Conservation (phyloP, 92 coral and sea anemone genomes). For the Metridium senile region DNA sequence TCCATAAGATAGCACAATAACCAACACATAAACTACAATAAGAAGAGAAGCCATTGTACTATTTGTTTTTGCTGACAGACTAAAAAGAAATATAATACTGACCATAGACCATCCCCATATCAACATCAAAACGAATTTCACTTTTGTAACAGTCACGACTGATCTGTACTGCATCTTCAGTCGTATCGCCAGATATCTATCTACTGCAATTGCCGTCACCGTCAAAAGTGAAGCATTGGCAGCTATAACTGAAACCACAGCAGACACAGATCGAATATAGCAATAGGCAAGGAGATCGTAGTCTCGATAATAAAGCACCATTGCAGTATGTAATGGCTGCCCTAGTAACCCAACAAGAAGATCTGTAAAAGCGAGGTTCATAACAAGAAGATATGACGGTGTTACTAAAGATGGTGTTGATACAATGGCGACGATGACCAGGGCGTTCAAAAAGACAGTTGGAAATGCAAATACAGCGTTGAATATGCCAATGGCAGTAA, state of each 20-base stretch:
- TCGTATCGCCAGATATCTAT: slow-evolving; percentile 35
- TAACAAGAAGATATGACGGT: slow-evolving; percentile 22
- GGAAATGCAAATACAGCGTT: slow-evolving; percentile 18
- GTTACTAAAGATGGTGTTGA: slow-evolving; percentile 12
- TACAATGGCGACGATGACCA: slow-evolving; percentile 27
- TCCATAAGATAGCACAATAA: not conserved
- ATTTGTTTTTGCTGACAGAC: not conserved
- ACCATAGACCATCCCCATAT: not conserved
- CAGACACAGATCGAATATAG: not conserved
- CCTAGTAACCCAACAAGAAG: slow-evolving; percentile 6
- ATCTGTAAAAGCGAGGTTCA: slow-evolving; percentile 19
- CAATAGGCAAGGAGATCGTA: not conserved
- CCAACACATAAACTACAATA: too few relatives aligned
- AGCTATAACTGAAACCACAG: not conserved
- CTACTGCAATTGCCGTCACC: slow-evolving; percentile 19
- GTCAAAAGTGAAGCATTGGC: not conserved
- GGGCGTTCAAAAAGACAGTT: slow-evolving; percentile 15
- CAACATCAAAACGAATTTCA: not conserved
- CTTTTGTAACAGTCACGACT: slow-evolving; percentile 7
- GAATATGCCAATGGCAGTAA: not conserved
- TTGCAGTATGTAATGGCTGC: not conserved
- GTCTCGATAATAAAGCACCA: not conserved
- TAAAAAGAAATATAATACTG: not conserved
- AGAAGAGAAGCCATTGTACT: not conserved
- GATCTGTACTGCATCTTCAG: slow-evolving; percentile 23